A percentile compares a stretch with the other conserved stretches of the same genome.
phyloP scores from a whole-genome alignment of 1,140 invertebrate species.

The Battus philenor region DNA sequence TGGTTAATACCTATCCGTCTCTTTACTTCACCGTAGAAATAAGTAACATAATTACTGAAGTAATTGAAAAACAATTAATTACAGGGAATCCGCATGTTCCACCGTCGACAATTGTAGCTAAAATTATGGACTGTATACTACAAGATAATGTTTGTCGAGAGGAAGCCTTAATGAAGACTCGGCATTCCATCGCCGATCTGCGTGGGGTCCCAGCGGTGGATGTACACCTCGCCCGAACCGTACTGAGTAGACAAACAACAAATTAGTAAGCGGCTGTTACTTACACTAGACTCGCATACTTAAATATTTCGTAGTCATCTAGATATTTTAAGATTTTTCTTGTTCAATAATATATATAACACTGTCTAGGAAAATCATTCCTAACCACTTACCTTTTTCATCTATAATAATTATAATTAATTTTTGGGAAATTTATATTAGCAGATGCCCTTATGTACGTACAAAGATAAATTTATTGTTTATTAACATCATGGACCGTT shows the following conservation, averaged over 20 bases:
- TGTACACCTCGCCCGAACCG: slow-evolving; percentile 28
- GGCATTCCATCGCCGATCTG: slow-evolving; percentile 66
- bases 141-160: slow-evolving; percentile 60
- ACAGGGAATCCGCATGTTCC: slow-evolving; percentile 75
- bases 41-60: slow-evolving; percentile 1
- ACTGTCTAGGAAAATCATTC: no score
- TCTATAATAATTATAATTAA: no score
- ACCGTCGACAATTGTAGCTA: slow-evolving; percentile 77
- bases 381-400: no score
- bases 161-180: slow-evolving; percentile 50
- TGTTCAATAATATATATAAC: no score
- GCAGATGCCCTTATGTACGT: neutral
- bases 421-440: no score
- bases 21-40: no score
- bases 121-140: slow-evolving; percentile 72
- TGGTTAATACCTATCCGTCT: no score
- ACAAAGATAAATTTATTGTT: neutral
- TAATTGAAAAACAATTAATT: slow-evolving; percentile 27
- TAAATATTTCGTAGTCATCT: no score
- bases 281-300: no score
- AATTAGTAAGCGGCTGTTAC: slow-evolving; percentile 8
- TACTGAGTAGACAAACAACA: slow-evolving; percentile 18
- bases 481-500: no score
- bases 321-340: no score
- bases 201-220: slow-evolving; percentile 39